Conservation (phyloP, 1,140 invertebrate species). For the Bathynomus jamesi region DNA sequence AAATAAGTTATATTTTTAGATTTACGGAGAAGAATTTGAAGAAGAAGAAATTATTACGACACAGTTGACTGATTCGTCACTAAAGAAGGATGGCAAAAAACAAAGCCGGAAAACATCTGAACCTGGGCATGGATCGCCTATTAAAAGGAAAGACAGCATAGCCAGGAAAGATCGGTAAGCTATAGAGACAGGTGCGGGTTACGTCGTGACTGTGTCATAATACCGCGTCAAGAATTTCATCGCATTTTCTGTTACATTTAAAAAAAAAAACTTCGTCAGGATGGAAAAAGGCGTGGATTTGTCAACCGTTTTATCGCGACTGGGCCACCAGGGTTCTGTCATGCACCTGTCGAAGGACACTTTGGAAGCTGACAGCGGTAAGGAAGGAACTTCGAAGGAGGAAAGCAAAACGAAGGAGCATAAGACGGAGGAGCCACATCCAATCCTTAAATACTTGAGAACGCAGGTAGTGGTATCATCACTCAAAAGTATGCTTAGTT, state of each 20-base stretch:
- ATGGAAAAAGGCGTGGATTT: constrained; percentile 30
- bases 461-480: constrained; percentile 65
- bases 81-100: constrained; percentile 43
- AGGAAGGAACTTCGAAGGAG: constrained; percentile 38
- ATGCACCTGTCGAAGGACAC: constrained; percentile 37
- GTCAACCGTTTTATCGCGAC: constrained; percentile 30
- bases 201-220: too few species aligned
- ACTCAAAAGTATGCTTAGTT: too few species aligned
- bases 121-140: constrained; percentile 63
- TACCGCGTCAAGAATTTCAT: too few species aligned
- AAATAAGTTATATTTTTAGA: too few species aligned
- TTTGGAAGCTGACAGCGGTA: constrained; percentile 38
- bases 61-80: constrained; percentile 38
- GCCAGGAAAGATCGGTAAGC: constrained; percentile 61
- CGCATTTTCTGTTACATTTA: too few species aligned
- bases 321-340: constrained; percentile 38
- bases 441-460: constrained; percentile 78
- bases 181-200: too few species aligned
- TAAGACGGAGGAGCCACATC: constrained; percentile 52
- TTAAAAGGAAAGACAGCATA: constrained; percentile 63
- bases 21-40: constrained; percentile 81
- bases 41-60: constrained; percentile 49
- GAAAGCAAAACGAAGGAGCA: constrained; percentile 51
- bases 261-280: too few species aligned
- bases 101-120: constrained; percentile 62